Evolutionary conservation across 2,113 vertebrate genomes (phyloP).

Genomic region (Indicator indicator): DNA sequence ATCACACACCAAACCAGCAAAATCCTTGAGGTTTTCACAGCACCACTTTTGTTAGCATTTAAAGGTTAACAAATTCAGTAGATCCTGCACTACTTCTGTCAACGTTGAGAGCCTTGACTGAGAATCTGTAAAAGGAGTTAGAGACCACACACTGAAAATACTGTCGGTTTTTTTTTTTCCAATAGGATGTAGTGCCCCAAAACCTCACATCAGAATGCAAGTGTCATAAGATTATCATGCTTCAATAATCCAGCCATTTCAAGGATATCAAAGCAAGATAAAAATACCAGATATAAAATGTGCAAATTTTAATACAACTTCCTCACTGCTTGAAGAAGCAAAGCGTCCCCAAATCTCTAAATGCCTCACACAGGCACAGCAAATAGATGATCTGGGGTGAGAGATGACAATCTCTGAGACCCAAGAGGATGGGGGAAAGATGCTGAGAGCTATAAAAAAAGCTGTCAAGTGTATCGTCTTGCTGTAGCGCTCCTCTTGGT

Average conservation of each 20-base stretch:
- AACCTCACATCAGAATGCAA: neutral
- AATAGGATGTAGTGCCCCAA: neutral
- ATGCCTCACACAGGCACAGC: neutral
- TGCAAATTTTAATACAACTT: neutral
- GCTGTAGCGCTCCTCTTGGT: neutral
- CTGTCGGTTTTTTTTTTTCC: neutral
- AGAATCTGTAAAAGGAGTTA: neutral
- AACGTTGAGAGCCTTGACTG: neutral
- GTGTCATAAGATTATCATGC: neutral
- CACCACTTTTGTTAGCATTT: neutral
- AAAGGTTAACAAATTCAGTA: conserved; percentile 43
- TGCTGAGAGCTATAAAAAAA: conserved; percentile 3
- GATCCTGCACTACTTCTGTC: neutral
- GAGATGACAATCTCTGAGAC: conserved; percentile 29
- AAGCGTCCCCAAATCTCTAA: neutral
- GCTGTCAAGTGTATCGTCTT: conserved; percentile 12
- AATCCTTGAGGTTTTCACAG: conserved; percentile 19
- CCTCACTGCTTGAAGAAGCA: neutral
- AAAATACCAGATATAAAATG: neutral
- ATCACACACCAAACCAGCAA: conserved; percentile 29
- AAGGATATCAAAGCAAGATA: neutral
- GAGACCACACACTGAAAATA: neutral
- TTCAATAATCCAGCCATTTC: conserved; percentile 3
- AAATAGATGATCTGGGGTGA: neutral
- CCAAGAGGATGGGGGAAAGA: neutral